These are phyloP conservation scores for Monochamus saltuarius DNA, from an alignment of 1,140 invertebrate genomes.

Conservation along the genomic window DNA sequence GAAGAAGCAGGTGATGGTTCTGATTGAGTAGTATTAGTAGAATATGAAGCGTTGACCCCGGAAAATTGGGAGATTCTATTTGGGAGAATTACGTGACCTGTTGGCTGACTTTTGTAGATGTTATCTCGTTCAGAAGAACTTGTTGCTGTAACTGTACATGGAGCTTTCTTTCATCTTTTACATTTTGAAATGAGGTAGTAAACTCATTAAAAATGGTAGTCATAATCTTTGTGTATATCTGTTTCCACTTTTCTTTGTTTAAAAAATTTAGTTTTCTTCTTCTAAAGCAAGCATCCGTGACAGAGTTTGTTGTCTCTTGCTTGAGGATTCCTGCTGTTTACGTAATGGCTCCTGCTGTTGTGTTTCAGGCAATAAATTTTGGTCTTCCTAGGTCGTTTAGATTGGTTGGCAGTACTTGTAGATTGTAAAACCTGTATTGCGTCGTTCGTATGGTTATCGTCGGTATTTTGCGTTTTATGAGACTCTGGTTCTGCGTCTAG, in stretches of 20 bases:
- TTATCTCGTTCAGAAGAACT: constrained; percentile 10
- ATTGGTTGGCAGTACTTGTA: constrained; percentile 9
- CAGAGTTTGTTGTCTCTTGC: constrained; percentile 6
- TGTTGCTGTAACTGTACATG: constrained; percentile 9
- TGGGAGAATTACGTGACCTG: background rate
- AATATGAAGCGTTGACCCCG: constrained; percentile 6
- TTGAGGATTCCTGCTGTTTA: constrained; percentile 7
- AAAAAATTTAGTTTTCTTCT: constrained; percentile 9
- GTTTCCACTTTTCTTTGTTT: background rate
- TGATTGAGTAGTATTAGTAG: constrained; percentile 7
- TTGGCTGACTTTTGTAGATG: constrained; percentile 9
- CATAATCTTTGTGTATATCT: constrained; percentile 7
- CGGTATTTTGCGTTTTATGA: background rate
- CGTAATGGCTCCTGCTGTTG: constrained; percentile 8
- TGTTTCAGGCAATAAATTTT: constrained; percentile 2
- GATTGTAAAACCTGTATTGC: constrained; percentile 8
- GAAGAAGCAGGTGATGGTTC: constrained; percentile 1
- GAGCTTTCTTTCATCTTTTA: constrained; percentile 9
- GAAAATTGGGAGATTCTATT: constrained; percentile 2
- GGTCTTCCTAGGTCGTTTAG: constrained; percentile 8
- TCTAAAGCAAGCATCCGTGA: constrained; percentile 5
- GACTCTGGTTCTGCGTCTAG: background rate
- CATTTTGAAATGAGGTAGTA: constrained; percentile 16
- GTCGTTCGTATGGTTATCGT: constrained; percentile 7
- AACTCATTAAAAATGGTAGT: constrained; percentile 10